Conservation (phyloP, 2,113 vertebrate species). For the Uria aalge region DNA sequence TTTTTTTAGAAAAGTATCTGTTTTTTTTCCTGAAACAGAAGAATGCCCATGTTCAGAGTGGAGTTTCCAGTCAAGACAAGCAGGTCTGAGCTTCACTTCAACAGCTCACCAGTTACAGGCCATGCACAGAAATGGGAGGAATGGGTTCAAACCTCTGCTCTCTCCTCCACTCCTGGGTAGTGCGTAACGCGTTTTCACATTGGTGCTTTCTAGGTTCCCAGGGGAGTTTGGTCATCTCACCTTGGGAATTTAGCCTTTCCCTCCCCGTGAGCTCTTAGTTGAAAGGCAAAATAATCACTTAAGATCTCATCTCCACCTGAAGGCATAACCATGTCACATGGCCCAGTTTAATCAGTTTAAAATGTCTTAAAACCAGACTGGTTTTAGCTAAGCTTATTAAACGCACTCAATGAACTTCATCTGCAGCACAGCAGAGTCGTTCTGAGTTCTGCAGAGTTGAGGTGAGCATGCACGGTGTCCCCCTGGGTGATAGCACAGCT, state of each 20-base stretch:
- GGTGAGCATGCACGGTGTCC: background rate
- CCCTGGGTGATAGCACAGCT: background rate
- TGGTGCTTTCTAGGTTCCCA: background rate
- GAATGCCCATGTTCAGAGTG: background rate
- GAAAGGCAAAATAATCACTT: background rate
- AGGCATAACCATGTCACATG: background rate
- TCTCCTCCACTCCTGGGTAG: background rate
- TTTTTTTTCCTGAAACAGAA: background rate
- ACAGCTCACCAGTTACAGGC: background rate
- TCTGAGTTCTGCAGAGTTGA: background rate
- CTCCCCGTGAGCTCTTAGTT: background rate
- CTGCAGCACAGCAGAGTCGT: background rate
- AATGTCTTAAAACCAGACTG: constrained; percentile 1
- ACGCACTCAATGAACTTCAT: background rate
- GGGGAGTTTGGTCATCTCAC: background rate
- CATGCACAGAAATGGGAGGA: background rate
- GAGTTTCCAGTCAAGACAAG: background rate
- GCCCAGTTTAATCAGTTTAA: background rate
- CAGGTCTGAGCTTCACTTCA: background rate
- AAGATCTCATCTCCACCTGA: background rate
- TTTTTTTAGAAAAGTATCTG: background rate
- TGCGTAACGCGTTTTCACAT: background rate
- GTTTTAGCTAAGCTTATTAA: constrained; percentile 3
- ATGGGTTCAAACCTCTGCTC: background rate
- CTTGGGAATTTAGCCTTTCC: background rate